Base-by-base conservation (phyloP, 2,888 invertebrate species). In the Drosophila quinaria region DNA sequence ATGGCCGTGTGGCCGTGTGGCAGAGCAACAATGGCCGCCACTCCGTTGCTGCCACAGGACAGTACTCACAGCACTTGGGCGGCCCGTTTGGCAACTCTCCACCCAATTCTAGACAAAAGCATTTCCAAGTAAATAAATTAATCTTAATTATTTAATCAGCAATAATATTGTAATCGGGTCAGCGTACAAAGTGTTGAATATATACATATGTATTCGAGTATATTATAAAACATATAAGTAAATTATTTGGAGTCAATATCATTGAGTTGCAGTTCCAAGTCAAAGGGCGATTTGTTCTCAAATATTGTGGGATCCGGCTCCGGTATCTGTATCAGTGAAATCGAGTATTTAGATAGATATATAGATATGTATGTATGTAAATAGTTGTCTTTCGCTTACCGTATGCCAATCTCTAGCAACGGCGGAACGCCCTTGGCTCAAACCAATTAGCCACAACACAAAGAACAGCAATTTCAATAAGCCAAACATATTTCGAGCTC, bases 31-130 rank as follows among this genome's bases (percentile, higher is more conserved):
- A 91, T 41, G 83, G 82, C 15, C 79, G 85, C 4, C 92, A 91
- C 55, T 81, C 84, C 0, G 1, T 91, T 2, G 90, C 90, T 59
- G 92, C 77, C 2, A 83, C 85, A 1, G 91, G 76, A 0, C 81
- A 87, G 15, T 90, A 91, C 39, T 77, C 80, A 0, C 91, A 91
- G 64, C 92, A 92, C 58, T 65, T 91, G 39, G 92, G 92, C n/a
- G 92, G 91, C 41, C 92, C 88, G 9, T 91, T 86, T 63, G 92
- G 92, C 62, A 92, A 84, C 39, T 90, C 90, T 42, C 80, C 64
- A 1, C 81, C 91, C n/a, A 78, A 82, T 87, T 78, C 51, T 82
- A 81, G 44, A 6, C 13, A 0, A 1, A 2, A 42, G 5, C 8
- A 35, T 22, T 10, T 31, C 3, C 9, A 19, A 19, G 15, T 33